Evolutionary conservation across 2,888 invertebrate species (phyloP).

Genomic region (Gymnocheta viridis): DNA sequence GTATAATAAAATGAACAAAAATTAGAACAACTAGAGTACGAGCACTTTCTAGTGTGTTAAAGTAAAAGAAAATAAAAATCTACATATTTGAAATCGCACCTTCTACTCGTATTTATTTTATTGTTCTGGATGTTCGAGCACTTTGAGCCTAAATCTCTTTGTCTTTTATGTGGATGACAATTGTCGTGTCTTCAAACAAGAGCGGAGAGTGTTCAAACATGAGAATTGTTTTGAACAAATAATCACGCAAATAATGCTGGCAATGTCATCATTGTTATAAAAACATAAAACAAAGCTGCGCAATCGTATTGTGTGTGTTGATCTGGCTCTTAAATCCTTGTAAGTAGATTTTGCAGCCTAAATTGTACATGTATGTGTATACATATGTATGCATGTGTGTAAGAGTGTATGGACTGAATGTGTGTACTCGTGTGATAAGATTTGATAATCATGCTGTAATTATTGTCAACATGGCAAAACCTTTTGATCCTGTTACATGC

Average conservation of each 20-base stretch:
- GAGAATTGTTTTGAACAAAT: conserved; percentile 42
- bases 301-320: conserved; percentile 44
- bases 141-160: conserved; percentile 23
- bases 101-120: conserved; percentile 49
- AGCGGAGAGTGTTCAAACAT: conserved; percentile 47
- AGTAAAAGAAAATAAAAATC: conserved; percentile 35
- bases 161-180: conserved; percentile 26
- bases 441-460: conserved; percentile 59
- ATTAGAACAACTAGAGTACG: conserved; percentile 49
- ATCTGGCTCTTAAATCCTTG: conserved; percentile 50
- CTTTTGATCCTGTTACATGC: conserved; percentile 52
- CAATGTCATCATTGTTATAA: conserved; percentile 59
- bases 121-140: conserved; percentile 5
- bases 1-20: conserved; percentile 55
- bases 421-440: conserved; percentile 14
- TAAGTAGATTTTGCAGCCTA: conserved; percentile 46
- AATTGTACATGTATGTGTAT: neutral
- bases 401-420: neutral
- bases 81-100: conserved; percentile 57
- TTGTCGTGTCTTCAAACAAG: conserved; percentile 40
- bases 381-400: neutral
- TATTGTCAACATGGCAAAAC: conserved; percentile 61
- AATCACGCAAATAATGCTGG: conserved; percentile 44
- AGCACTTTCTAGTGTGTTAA: neutral
- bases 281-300: conserved; percentile 44